Evolutionary conservation across 2,113 vertebrate genomes (phyloP).

Genomic region (Struthidea cinerea): DNA sequence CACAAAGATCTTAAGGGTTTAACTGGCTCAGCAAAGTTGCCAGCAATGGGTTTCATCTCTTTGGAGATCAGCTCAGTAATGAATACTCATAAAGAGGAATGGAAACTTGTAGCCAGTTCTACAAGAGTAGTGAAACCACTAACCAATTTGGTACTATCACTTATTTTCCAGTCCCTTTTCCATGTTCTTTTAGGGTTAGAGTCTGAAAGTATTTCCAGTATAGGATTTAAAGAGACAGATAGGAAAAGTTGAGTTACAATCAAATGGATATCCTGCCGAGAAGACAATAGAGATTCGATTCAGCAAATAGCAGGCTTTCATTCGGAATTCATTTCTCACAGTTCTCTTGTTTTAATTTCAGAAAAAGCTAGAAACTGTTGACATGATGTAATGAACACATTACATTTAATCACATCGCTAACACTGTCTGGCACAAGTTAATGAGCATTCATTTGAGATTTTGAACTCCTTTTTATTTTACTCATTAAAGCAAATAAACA

Average conservation of each 20-base stretch:
- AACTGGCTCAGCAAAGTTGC: not conserved
- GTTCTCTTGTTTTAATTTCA: not conserved
- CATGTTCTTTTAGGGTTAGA: not conserved
- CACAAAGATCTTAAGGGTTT: not conserved
- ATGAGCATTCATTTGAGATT: not conserved
- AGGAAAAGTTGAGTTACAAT: not conserved
- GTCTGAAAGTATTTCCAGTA: not conserved
- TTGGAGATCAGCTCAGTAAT: not conserved
- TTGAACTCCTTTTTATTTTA: not conserved
- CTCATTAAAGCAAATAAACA: not conserved
- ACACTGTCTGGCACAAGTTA: not conserved
- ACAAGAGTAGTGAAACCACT: not conserved
- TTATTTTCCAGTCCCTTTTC: not conserved
- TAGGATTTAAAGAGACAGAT: not conserved
- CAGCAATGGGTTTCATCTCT: not conserved
- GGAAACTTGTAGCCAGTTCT: not conserved
- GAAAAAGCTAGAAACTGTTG: not conserved
- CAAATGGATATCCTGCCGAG: not conserved
- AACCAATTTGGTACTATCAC: not conserved
- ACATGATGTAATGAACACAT: not conserved
- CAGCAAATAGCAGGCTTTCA: not conserved
- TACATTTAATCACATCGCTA: not conserved
- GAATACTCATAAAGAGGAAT: not conserved
- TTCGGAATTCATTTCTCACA: not conserved
- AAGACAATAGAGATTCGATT: not conserved